Evolutionary conservation across 1,140 invertebrate species (phyloP), one percentile per base, ranked within the genome.

Genomic region (Drosophila miranda): DNA sequence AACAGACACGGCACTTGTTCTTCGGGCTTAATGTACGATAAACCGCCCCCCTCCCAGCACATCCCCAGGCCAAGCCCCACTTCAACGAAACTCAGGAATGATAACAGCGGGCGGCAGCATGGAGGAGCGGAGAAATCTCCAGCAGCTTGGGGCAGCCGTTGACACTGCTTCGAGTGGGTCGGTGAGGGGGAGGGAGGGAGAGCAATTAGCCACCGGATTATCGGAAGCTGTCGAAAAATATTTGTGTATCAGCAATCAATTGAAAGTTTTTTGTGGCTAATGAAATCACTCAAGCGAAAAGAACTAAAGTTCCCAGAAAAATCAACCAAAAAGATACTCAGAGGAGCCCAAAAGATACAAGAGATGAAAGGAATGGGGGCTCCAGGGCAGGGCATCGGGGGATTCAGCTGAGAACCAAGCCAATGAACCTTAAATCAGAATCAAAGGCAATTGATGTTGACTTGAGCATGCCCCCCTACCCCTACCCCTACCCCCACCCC

Each of bases 11-110:
- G 64, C 69, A 81, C 81, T 84, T 86, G 68, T 72, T 55, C 55
- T 14, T 26, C 28, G 55, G 61, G 81, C 78, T 81, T 74, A 86
- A 78, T 64, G 82, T n/a, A 77, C 82, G 81, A 86, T 86, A 86
- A 83, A 53, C 41, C n/a, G n/a, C n/a, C 14, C 3, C 38, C n/a
- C n/a, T 13, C 3, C 38, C n/a, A 52, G 19, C 23, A 67, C 30
- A 28, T n/a, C 26, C 49, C 57, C n/a, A 13, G 34, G 13, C 58
- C 14, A 49, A 60, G 43, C 52, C 9, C 46, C 57, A 66, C 63
- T 81, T 59, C 69, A 68, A 69, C 50, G 46, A 50, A 48, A 23
- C 50, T 62, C 64, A 71, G 69, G 68, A 78, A 56, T 34, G n/a
- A 45, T 14, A n/a, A 70, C 43, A 42, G 41, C 19, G 23, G 23